Percentiles rank a stretch among this genome's conserved stretches.
These are phyloP conservation scores for Hemitrygon akajei DNA, from an alignment of 2,797 vertebrate genomes.

Conservation along the genomic window DNA sequence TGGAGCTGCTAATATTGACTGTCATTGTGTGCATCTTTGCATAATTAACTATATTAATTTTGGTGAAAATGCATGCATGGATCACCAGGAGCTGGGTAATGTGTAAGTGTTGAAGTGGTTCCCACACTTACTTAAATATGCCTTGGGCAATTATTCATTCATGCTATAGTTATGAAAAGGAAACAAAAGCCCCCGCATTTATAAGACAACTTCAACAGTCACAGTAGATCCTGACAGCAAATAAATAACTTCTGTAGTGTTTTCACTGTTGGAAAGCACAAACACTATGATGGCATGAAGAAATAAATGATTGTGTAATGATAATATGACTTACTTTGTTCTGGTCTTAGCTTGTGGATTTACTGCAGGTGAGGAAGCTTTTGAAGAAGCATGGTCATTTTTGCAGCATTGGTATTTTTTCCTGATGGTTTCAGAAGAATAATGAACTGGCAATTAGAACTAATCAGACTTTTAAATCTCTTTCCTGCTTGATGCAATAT, in stretches of 20 bases:
- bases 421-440: neutral
- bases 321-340: neutral
- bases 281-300: neutral
- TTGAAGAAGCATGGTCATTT: neutral
- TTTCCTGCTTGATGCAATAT: neutral
- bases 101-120: neutral
- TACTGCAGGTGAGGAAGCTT: neutral
- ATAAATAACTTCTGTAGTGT: neutral
- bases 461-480: neutral
- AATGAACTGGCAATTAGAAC: neutral
- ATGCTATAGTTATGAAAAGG: neutral
- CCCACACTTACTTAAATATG: neutral
- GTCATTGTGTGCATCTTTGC: too few relatives aligned
- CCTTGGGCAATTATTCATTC: neutral
- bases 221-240: neutral
- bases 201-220: neutral
- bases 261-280: neutral
- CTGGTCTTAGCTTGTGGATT: neutral
- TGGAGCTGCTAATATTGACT: too few relatives aligned
- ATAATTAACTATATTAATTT: too few relatives aligned
- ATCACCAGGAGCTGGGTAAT: too few relatives aligned
- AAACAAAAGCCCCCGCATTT: neutral
- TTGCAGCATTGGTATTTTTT: neutral
- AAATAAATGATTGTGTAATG: neutral
- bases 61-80: too few relatives aligned